Evolutionary conservation across 2,797 vertebrate genomes (phyloP).

Genomic region (Onychomys torridus): DNA sequence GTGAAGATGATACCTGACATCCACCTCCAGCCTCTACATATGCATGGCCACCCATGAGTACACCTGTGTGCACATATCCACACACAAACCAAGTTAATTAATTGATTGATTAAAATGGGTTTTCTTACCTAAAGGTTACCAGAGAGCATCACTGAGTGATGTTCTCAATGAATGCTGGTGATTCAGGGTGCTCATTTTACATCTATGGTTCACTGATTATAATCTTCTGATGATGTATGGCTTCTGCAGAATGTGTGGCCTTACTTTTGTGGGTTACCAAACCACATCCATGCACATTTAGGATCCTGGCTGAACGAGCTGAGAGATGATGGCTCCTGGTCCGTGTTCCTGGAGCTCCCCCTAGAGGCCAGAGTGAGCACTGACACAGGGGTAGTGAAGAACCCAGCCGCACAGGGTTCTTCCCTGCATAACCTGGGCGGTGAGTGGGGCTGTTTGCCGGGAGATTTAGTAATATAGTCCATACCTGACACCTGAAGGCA

Average conservation of each 20-base stretch:
- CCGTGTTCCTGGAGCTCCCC: constrained; percentile 32
- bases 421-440: not conserved
- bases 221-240: not conserved
- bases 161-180: not conserved
- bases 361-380: constrained; percentile 60
- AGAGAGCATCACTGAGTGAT: not conserved
- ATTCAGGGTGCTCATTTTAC: not conserved
- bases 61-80: not conserved
- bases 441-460: not conserved
- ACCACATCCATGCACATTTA: not conserved
- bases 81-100: not conserved
- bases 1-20: not conserved
- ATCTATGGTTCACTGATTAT: not conserved
- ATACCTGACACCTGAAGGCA: not conserved
- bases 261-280: not conserved
- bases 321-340: not conserved
- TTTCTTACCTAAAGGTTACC: not conserved
- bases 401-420: not conserved
- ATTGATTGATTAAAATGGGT: not conserved
- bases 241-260: not conserved
- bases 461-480: not conserved
- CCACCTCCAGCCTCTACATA: not conserved
- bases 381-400: not conserved
- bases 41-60: not conserved
- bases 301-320: not conserved